phyloP scores from a whole-genome alignment of 2,888 invertebrate species.

The Drosophila heteroneura region DNA sequence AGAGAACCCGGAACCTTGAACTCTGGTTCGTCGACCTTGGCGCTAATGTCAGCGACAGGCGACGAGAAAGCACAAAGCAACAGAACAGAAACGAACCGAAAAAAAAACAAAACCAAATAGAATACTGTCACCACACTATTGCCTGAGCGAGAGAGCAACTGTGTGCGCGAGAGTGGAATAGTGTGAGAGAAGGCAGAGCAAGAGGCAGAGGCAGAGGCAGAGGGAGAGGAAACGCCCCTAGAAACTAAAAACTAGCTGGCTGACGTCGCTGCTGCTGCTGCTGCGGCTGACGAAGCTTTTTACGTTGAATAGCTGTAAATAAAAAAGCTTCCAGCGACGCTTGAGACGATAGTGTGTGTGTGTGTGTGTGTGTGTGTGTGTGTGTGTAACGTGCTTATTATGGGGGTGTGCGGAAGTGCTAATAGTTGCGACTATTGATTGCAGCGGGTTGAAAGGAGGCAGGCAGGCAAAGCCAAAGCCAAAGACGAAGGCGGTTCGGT shows the following conservation, averaged over 20 bases:
- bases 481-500: conserved; percentile 59
- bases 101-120: conserved; percentile 7
- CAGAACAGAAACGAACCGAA: conserved; percentile 11
- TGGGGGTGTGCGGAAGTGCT: conserved; percentile 69
- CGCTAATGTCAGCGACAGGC: conserved; percentile 80
- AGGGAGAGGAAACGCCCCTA: conserved; percentile 54
- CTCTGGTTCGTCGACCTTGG: conserved; percentile 86
- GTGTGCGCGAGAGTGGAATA: not conserved
- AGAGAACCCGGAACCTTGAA: conserved; percentile 82
- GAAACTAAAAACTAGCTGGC: conserved; percentile 69
- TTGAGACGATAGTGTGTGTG: conserved; percentile 10
- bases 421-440: conserved; percentile 76
- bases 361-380: not conserved
- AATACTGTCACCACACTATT: conserved; percentile 1
- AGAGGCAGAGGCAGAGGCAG: not conserved
- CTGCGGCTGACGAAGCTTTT: conserved; percentile 31
- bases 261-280: conserved; percentile 40
- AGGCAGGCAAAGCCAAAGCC: not conserved
- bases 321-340: conserved; percentile 66
- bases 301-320: conserved; percentile 21
- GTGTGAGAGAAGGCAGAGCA: not conserved
- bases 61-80: conserved; percentile 61
- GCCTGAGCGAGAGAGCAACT: not conserved
- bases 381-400: not conserved
- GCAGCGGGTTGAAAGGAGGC: not conserved